A percentile compares a stretch with the other conserved stretches of the same genome.
phyloP scores from a whole-genome alignment of 2,797 vertebrate genomes.

The Aeoliscus strigatus region DNA sequence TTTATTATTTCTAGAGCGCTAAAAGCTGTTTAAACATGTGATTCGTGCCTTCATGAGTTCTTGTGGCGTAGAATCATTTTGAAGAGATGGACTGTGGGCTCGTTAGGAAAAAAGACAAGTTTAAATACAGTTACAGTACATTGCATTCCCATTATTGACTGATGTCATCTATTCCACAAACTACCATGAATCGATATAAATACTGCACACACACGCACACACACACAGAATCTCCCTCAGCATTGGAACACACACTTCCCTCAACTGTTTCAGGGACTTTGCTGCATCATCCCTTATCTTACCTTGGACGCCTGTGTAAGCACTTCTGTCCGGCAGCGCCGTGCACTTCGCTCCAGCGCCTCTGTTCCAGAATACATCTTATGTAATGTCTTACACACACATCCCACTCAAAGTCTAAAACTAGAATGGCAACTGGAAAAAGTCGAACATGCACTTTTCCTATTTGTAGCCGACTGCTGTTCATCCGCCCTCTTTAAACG shows the following conservation, averaged over 20 bases:
- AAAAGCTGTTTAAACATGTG: slow-evolving; percentile 35
- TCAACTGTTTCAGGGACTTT: slow-evolving; percentile 11
- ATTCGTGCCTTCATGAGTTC: too few relatives aligned
- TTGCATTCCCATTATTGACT: too few relatives aligned
- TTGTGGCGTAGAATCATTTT: too few relatives aligned
- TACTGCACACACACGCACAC: too few relatives aligned
- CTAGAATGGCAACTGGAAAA: slow-evolving; percentile 45
- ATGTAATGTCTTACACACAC: slow-evolving; percentile 45
- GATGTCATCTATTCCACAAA: too few relatives aligned
- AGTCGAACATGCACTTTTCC: slow-evolving; percentile 26
- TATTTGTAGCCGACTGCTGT: slow-evolving; percentile 30
- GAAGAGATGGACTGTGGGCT: too few relatives aligned
- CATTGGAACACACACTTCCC: too few relatives aligned
- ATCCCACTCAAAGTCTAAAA: slow-evolving; percentile 34
- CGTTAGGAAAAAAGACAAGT: too few relatives aligned
- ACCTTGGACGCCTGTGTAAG: slow-evolving; percentile 20
- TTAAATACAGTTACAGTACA: too few relatives aligned
- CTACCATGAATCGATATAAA: too few relatives aligned
- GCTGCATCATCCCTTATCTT: slow-evolving; percentile 26
- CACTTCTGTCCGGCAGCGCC: slow-evolving; percentile 24
- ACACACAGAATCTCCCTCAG: too few relatives aligned
- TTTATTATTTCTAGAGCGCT: slow-evolving; percentile 56
- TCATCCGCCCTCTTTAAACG: slow-evolving; percentile 18
- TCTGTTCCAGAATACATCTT: slow-evolving; percentile 29
- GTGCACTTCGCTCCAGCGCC: slow-evolving; percentile 23